Evolutionary conservation across 2,797 vertebrate species (phyloP).

Genomic region (Sebastiscus tertius): DNA sequence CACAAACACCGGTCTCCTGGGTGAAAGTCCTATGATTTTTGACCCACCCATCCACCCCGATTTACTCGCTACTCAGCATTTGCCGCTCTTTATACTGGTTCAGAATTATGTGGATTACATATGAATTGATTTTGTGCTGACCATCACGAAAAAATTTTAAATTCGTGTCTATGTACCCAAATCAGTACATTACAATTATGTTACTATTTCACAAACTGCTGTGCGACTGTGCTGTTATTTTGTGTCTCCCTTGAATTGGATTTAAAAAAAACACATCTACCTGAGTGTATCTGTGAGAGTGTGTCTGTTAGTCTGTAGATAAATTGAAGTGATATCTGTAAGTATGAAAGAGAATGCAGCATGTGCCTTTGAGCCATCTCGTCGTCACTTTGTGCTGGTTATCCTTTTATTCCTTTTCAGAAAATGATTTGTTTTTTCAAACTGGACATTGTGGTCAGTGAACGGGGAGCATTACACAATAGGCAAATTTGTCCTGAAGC

Average conservation of each 20-base stretch:
- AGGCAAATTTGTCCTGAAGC: slow-evolving; percentile 69
- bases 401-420: slow-evolving; percentile 72
- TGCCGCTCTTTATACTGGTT: too few species aligned
- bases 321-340: slow-evolving; percentile 15
- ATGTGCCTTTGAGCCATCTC: slow-evolving; percentile 71
- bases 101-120: too few species aligned
- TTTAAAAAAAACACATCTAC: neutral
- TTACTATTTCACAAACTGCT: too few species aligned
- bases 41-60: too few species aligned
- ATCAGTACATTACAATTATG: too few species aligned
- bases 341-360: slow-evolving; percentile 71
- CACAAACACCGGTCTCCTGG: too few species aligned
- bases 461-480: slow-evolving; percentile 67
- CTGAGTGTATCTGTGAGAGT: slow-evolving; percentile 17
- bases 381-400: slow-evolving; percentile 62
- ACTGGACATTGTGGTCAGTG: slow-evolving; percentile 61
- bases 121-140: too few species aligned
- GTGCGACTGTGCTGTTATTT: neutral
- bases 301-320: slow-evolving; percentile 5
- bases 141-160: accelerated
- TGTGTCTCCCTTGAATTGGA: neutral
- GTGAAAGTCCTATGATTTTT: too few species aligned
- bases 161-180: too few species aligned
- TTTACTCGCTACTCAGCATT: too few species aligned
- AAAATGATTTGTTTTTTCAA: slow-evolving; percentile 58